Base-by-base conservation (phyloP, 2,797 vertebrate genomes). In the Chiloscyllium punctatum region DNA sequence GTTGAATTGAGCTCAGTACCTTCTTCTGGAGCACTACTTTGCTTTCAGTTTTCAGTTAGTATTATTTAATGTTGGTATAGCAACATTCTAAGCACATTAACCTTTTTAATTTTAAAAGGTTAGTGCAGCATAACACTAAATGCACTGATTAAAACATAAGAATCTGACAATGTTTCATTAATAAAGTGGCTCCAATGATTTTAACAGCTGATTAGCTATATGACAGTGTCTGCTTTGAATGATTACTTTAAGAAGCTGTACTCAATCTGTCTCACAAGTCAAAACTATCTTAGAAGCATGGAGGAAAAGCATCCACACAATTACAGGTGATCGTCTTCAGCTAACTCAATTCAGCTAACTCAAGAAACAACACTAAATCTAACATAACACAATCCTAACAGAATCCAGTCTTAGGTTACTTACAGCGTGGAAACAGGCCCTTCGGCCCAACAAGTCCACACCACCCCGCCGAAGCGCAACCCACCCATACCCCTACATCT, bases 61-160 rank as follows among this genome's bases (percentile, higher is more conserved):
- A 66, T 96, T 94, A 96, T 94, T 97, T 96, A 96, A 88, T 95
- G 90, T 69, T 96, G 51, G 15, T 95, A 95, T 77, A 96, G 66
- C 95, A 95, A 94, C 8, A 95, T 42, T 96, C 18, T 96, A 96
- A 97, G 96, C 74, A 95, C n/a, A 96, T 96, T 97, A 96, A 96
- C 97, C 96, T 96, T 94, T n/a, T 82, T 88, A 96, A 95, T 3
- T 94, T 48, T 48, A 48, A 48, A 48, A 48, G 42, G 42, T 48
- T 48, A 48, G 0, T 48, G 42, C 42, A 96, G 84, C 94, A 96
- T 33, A 51, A 92, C 82, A 96, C 42, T 96, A 96, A 97, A 96
- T 96, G 96, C 96, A 96, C 96, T 96, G 74, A 95, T 0, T 96
- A 79, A 95, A 1, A 94, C 68, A 91, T n/a, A 15, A 13, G 77